phyloP scores from a whole-genome alignment of 64 coral and sea anemone genomes.

The Catalaphyllia jardinei region DNA sequence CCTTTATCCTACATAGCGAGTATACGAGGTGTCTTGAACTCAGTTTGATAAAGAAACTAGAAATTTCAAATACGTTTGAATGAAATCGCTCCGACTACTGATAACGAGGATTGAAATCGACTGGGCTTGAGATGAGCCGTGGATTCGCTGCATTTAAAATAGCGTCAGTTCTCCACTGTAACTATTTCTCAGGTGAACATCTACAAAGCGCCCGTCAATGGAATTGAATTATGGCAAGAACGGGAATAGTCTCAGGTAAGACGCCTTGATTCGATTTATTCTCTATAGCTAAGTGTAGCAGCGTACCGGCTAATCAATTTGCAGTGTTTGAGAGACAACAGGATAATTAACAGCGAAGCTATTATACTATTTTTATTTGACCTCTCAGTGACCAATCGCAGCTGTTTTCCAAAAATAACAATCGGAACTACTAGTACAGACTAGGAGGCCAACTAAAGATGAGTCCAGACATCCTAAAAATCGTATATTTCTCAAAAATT shows the following conservation, averaged over 20 bases:
- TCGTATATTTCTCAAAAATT: not conserved
- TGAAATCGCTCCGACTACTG: not conserved
- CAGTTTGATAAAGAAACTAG: not conserved
- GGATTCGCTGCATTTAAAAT: not conserved
- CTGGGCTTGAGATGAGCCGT: not conserved
- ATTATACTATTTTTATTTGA: constrained; percentile 1
- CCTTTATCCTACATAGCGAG: constrained; percentile 20
- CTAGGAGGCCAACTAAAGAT: not conserved
- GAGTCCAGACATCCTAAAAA: not conserved
- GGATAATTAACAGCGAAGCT: not conserved
- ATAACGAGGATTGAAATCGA: not conserved
- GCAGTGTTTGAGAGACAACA: not conserved
- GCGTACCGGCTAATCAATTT: not conserved
- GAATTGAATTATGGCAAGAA: constrained; percentile 10
- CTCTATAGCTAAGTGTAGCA: not conserved
- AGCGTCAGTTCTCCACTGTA: not conserved
- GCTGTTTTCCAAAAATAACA: not conserved
- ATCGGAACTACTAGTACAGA: not conserved
- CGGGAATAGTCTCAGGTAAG: constrained; percentile 18
- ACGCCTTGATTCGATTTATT: not conserved
- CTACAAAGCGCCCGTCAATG: constrained; percentile 33
- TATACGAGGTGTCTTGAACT: not conserved
- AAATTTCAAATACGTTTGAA: not conserved
- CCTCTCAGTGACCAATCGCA: not conserved
- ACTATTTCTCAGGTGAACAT: not conserved